Conservation (phyloP, 2,888 invertebrate species). For the Acronicta alni region DNA sequence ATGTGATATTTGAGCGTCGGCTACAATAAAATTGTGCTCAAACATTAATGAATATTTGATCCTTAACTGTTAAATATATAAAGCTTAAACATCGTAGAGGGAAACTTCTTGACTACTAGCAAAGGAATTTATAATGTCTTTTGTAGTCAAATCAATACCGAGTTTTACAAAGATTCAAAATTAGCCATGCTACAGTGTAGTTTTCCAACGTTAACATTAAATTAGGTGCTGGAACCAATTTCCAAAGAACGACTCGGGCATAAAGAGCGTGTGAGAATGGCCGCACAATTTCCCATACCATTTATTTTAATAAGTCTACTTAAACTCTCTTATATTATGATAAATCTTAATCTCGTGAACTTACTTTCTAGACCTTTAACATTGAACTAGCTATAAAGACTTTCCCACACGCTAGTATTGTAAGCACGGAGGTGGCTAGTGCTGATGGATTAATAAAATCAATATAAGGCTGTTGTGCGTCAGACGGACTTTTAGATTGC, state of each 20-base stretch:
- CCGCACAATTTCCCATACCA: conserved; percentile 24
- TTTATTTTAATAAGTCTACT: conserved; percentile 35
- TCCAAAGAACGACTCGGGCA: conserved; percentile 15
- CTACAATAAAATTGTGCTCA: not conserved
- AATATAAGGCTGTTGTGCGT: conserved; percentile 21
- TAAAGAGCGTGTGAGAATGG: conserved; percentile 20
- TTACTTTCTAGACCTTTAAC: conserved; percentile 46
- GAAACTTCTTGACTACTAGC: not conserved
- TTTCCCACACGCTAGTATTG: conserved; percentile 40
- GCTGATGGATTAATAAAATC: conserved; percentile 13
- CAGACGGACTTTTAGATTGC: no score
- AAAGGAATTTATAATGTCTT: no score
- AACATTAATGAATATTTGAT: not conserved
- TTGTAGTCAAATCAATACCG: no score
- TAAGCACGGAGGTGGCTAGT: conserved; percentile 20
- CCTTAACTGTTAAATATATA: not conserved
- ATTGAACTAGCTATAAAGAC: conserved; percentile 38
- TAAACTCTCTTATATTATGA: no score
- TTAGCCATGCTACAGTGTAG: not conserved
- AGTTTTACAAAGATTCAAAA: no score
- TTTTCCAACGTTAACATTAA: conserved; percentile 6
- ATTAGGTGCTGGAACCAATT: conserved; percentile 9
- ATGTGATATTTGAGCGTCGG: not conserved
- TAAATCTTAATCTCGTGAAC: conserved; percentile 35
- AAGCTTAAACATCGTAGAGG: no score